phyloP scores from a whole-genome alignment of 2,888 invertebrate genomes.

The Andrena hattorfiana region DNA sequence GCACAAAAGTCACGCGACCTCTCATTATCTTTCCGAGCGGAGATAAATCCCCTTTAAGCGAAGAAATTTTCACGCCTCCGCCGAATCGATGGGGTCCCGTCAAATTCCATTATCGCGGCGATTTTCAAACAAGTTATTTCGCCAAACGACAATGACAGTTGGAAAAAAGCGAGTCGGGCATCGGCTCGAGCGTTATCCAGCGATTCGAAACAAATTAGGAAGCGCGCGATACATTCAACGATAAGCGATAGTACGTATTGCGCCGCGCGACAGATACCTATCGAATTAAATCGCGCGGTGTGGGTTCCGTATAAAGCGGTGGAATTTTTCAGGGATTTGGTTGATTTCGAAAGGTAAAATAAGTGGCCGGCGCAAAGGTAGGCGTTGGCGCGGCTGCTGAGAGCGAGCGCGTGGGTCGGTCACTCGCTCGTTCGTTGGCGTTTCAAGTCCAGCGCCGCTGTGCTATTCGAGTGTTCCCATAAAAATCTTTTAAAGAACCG shows the following conservation, averaged over 20 bases:
- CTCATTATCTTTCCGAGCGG: slow-evolving; percentile 37
- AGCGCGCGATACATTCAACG: slow-evolving; percentile 26
- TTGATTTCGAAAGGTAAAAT: too few relatives aligned
- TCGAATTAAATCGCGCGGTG: background rate
- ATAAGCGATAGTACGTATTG: slow-evolving; percentile 19
- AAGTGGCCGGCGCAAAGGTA: background rate
- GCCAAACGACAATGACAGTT: background rate
- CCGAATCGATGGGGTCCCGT: background rate
- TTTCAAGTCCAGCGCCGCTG: background rate
- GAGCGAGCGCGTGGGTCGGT: background rate
- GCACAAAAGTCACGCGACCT: slow-evolving; percentile 25
- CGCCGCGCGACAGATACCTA: background rate
- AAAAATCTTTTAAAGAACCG: background rate
- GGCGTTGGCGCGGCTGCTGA: background rate
- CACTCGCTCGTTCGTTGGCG: background rate
- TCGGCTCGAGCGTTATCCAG: slow-evolving; percentile 16
- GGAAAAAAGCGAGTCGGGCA: background rate
- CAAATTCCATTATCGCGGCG: background rate
- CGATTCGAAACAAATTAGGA: slow-evolving; percentile 53
- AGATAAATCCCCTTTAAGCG: slow-evolving; percentile 14
- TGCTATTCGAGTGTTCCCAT: background rate
- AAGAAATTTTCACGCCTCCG: slow-evolving; percentile 22
- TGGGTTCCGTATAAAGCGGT: background rate
- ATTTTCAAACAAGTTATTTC: background rate
- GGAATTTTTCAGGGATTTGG: background rate